Evolutionary conservation across 2,888 invertebrate species (phyloP), one percentile per base, ranked within the genome.

Genomic region (Lathronympha strigana): DNA sequence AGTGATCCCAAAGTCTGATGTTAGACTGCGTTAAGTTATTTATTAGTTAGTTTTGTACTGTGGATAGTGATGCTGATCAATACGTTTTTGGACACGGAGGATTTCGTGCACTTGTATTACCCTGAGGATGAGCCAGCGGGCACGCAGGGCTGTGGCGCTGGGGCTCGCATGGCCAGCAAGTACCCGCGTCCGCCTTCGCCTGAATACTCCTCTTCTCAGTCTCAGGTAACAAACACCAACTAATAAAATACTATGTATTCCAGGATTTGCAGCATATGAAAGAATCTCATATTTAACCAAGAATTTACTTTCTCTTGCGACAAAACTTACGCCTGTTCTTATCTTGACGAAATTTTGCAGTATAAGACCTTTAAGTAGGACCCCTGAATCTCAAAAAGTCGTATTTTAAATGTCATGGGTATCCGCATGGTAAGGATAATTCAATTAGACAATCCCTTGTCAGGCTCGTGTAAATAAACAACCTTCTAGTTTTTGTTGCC

Each of bases 21-120:
- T 81, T 86, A 83, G 82, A 87, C 84, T 87, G 88, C 78, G 76
- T 78, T 81, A 81, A 82, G 80, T 85, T 84, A 87, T 84, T 87
- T 82, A 82, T 84, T 88, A 82, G 81, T 80, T 83, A 83, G 84
- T 78, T 82, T 83, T 80, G 78, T 84, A 81, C 74, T 75, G 72
- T 67, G 72, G 72, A 85, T 88, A 80, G 80, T 81, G 87, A 92
- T 92, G 92, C 86, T 92, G 90, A 92, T 92, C 85, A 92, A 92
- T 81, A 92, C 92, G 64, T 90, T 80, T 77, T 84, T 92, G 85
- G 92, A 92, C 88, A 92, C 92, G 87, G 92, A 92, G 81, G 92
- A 92, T 84, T 92, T 92, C 88, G 92, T 92, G 86, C 92, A 92
- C 69, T 80, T 92, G 61, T 91, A 92, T 79, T 92, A 92, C 70